Evolutionary conservation across 1,140 invertebrate species (phyloP).

Genomic region (Eumaeus atala): DNA sequence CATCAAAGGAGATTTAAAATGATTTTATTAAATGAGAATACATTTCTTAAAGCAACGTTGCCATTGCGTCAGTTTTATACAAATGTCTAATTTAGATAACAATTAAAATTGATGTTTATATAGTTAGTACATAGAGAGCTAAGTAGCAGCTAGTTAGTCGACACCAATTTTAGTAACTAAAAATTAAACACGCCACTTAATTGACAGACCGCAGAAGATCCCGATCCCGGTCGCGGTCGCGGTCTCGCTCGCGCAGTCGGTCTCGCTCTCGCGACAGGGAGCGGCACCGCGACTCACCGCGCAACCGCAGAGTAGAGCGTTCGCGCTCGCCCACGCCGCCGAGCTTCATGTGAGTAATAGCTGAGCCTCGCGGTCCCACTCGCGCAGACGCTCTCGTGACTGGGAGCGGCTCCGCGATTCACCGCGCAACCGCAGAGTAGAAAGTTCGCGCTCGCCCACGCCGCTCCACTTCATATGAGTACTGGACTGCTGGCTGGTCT

Average conservation of each 20-base stretch:
- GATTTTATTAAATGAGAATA: too few relatives aligned
- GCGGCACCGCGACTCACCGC: conserved; percentile 41
- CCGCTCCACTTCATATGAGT: conserved; percentile 87
- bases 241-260: conserved; percentile 71
- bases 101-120: too few relatives aligned
- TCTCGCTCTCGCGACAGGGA: conserved; percentile 53
- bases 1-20: too few relatives aligned
- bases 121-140: too few relatives aligned
- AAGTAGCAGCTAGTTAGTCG: too few relatives aligned
- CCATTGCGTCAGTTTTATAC: conserved; percentile 1
- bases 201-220: conserved; percentile 43
- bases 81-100: not conserved
- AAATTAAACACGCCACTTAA: not conserved
- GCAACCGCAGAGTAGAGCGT: conserved; percentile 46
- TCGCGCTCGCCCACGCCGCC: conserved; percentile 83
- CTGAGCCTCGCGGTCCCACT: conserved; percentile 70
- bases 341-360: conserved; percentile 80
- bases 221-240: conserved; percentile 72
- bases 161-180: too few relatives aligned
- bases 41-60: too few relatives aligned
- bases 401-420: conserved; percentile 45
- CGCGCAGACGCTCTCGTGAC: conserved; percentile 58
- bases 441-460: conserved; percentile 77
- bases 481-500: too few relatives aligned
- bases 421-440: conserved; percentile 45